Evolutionary conservation across 2,797 vertebrate genomes (phyloP), one percentile per base, ranked within the genome.

Genomic region (Ptychobarbus kaznakovi): DNA sequence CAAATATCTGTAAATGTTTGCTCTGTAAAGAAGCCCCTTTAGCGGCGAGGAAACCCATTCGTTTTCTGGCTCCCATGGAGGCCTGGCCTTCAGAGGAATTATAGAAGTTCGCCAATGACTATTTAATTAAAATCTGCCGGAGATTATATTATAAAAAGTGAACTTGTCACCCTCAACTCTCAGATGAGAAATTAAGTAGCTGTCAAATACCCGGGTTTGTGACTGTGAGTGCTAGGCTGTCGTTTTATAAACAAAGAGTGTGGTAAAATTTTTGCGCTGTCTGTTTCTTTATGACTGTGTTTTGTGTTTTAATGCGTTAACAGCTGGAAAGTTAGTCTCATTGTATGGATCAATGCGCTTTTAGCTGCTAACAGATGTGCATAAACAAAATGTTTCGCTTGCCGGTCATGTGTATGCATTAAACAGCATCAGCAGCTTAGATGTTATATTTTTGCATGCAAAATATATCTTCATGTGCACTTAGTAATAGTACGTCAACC

Each of bases 71-170:
- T 86, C 79, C 81, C 65, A 51, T 49, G 65, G 77, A 87, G 86
- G 81, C 32, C 80, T 87, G 82, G 87, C 86, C 86, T 87, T 88
- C 63, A 69, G 75, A 74, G 82, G 80, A 87, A 79, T 74, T 84
- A 82, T 80, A 49, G 81, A 83, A 85, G 78, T 81, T 78, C 84
- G 70, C 85, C 88, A 84, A 87, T 74, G 85, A 81, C 75, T 91
- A 80, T 82, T 85, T 90, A 88, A 90, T 88, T 88, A 88, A 89
- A 87, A 86, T 72, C 77, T 83, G 84, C 74, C 65, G 58, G 83
- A 85, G 86, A 84, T 86, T 86, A 89, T 84, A 82, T 81, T 82
- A 81, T 87, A 85, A 84, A 83, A 88, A 66, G 80, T 83, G 84
- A 88, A 88, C 84, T 82, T 56, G 75, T 88, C 87, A 85, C 86